These are phyloP conservation scores for Coilia nasus DNA, from an alignment of 2,797 vertebrate genomes.

Conservation along the genomic window DNA sequence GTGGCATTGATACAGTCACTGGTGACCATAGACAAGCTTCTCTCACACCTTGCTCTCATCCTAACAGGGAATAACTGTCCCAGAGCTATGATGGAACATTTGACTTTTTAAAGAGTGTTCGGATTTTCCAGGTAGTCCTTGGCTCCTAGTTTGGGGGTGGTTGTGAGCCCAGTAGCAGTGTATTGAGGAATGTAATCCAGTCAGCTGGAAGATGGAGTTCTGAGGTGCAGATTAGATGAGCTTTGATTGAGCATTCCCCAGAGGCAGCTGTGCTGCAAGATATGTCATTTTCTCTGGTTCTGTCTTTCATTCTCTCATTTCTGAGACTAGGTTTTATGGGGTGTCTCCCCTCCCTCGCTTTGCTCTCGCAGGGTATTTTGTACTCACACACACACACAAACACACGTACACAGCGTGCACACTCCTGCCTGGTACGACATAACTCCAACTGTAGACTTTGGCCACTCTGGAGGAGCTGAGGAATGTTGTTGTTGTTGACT, in stretches of 20 bases:
- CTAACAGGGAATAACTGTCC: too few species aligned
- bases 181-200: neutral
- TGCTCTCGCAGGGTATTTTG: neutral
- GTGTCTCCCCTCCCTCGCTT: neutral
- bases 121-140: neutral
- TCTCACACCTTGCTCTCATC: too few species aligned
- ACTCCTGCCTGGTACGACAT: constrained; percentile 5
- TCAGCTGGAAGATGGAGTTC: neutral
- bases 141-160: neutral
- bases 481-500: constrained; percentile 22
- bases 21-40: too few species aligned
- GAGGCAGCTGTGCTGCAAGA: neutral
- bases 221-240: constrained; percentile 7
- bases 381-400: neutral
- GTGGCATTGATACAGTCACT: too few species aligned
- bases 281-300: neutral
- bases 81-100: too few species aligned
- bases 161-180: neutral
- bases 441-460: constrained; percentile 18
- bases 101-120: neutral
- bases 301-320: neutral
- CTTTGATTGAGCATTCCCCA: neutral
- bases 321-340: neutral
- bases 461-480: neutral
- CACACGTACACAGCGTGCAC: neutral